Conservation (phyloP, 2,113 vertebrate species). For the Burhinus oedicnemus region DNA sequence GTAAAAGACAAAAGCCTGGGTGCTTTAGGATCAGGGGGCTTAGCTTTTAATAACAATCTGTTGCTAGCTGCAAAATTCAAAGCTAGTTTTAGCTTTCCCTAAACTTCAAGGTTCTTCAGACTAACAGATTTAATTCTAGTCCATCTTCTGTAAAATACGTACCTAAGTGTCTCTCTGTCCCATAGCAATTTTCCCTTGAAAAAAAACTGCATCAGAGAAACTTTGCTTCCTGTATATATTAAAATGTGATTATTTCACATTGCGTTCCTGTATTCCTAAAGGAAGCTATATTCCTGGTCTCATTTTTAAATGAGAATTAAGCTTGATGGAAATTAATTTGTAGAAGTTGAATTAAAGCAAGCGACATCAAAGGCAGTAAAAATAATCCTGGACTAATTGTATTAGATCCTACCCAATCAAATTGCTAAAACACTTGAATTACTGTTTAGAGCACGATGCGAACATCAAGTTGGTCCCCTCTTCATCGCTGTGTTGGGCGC, state of each 20-base stretch:
- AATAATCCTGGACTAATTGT: background rate
- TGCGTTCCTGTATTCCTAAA: background rate
- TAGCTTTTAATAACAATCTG: background rate
- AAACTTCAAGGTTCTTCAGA: background rate
- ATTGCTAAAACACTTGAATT: background rate
- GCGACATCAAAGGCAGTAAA: background rate
- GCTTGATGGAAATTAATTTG: background rate
- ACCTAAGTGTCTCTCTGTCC: background rate
- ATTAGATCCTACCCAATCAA: background rate
- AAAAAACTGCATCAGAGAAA: background rate
- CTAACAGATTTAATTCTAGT: background rate
- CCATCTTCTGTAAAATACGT: background rate
- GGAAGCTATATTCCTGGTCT: background rate
- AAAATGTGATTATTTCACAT: rapidly evolving
- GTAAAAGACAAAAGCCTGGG: background rate
- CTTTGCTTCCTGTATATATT: background rate
- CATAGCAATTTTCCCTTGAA: background rate
- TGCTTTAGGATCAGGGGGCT: background rate
- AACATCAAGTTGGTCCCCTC: background rate
- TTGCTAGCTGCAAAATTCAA: background rate
- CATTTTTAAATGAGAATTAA: background rate
- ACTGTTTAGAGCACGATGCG: background rate
- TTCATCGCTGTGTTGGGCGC: rapidly evolving
- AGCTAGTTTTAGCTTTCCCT: background rate
- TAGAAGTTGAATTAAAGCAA: background rate